Evolutionary conservation across 2,113 vertebrate species (phyloP), one percentile per base, ranked within the genome.

Genomic region (Lagopus muta): DNA sequence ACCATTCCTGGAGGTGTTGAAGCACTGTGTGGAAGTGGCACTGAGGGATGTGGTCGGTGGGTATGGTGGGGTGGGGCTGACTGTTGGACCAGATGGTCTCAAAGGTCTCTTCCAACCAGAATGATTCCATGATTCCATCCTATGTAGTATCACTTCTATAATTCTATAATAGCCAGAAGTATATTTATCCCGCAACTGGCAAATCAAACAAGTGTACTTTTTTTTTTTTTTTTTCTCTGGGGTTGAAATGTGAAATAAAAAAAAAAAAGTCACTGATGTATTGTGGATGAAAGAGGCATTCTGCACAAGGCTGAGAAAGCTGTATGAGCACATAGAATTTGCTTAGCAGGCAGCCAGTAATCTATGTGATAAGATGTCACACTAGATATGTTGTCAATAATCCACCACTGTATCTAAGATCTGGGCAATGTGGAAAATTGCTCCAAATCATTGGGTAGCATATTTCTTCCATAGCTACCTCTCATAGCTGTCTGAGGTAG

Each of bases 281-380:
- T n/a, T 86, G 62, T 72, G 27, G 14, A 30, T 50, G 48, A 84
- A 69, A 32, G 64, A 76, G 61, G 1, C 34, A 28, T 77, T 65
- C 28, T 55, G 19, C 11, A 2, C 0, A 66, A 82, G 25, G 6
- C 34, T 66, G 65, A 19, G 24, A 87, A 91, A 82, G 17, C 6
- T 32, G 5, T n/a, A 5, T 50, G 8, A 50, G 50, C 62, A 69
- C 1, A 0, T 24, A 78, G 34, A 1, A 2, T 48, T n/a, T 32
- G 1, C 21, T 86, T 60, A 82, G 52, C 54, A 91, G 19, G 11
- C 13, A 67, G 5, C 27, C 42, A 42, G 16, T 25, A 67, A 73
- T 34, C 30, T 22, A 1, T 47, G 13, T 36, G 17, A 55, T n/a
- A 30, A 85, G 16, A 11, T 70, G 11, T 30, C 55, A 9, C n/a